Base-by-base conservation (phyloP, 2,797 vertebrate genomes). In the Sylvia borin region DNA sequence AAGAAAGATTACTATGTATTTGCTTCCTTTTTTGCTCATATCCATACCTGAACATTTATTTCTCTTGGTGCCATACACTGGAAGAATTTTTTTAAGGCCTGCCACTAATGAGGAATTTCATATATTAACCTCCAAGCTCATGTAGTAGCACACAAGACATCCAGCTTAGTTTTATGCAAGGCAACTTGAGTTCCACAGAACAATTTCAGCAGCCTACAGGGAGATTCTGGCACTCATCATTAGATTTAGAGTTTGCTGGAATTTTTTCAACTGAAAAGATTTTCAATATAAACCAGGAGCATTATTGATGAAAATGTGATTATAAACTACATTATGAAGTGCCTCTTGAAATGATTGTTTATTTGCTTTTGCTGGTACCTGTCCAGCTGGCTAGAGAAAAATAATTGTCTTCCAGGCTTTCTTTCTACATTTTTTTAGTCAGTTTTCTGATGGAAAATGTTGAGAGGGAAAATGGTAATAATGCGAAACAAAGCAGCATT, bases 301-400 rank as follows among this genome's bases (percentile, higher is more conserved):
- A 25, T 73, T 93, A 92, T n/a, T 81, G 55, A 91, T 75, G 51
- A 76, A 88, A 96, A 92, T 67, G 60, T 75, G 53, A 85, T 83
- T 92, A 67, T 50, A 64, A 93, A 76, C 25, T 50, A 29, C 47
- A 54, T 86, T 93, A 61, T 64, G 31, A 86, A 64, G 57, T 86
- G 32, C 42, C 31, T 92, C 70, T 85, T 86, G 70, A 88, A 91
- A 79, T 64, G 21, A 85, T 67, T 90, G 34, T 75, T 92, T 92
- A 48, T 81, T 95, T 93, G 71, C 2, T 73, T 91, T 84, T 91
- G 24, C 45, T 96, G 71, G 40, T 81, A 53, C 64, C 51, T 68
- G 9, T 90, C 61, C 83, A 93, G 70, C 60, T 94, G 83, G 85
- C 83, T 90, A 60, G 26, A 86, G 71, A 76, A 91, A 88, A 88